Conservation (phyloP, 1,140 invertebrate genomes). For the Diploscapter pachys region DNA sequence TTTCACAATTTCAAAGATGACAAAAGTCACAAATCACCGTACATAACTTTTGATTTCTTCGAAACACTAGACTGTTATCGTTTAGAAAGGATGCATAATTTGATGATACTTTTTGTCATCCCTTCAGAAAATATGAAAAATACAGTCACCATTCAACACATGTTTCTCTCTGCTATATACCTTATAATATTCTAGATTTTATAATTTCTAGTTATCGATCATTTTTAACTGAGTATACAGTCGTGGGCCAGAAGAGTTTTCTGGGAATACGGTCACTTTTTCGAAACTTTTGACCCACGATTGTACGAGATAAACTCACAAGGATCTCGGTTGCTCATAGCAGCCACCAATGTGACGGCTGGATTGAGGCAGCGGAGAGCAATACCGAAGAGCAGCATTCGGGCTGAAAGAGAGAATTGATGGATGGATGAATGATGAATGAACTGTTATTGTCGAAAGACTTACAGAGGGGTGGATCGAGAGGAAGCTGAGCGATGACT, state of each 20-base stretch:
- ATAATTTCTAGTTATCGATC: too few species aligned
- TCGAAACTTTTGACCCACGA: not conserved
- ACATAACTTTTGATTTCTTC: too few species aligned
- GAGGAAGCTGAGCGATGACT: constrained; percentile 79
- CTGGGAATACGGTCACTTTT: not conserved
- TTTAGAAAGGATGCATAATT: constrained; percentile 5
- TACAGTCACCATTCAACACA: too few species aligned
- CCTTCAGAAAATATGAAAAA: not conserved
- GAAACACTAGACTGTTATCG: too few species aligned
- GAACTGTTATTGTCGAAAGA: not conserved
- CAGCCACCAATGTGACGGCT: constrained; percentile 83
- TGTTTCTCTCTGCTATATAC: too few species aligned
- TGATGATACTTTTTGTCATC: not conserved
- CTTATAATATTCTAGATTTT: too few species aligned
- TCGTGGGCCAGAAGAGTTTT: too few species aligned
- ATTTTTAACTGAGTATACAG: too few species aligned
- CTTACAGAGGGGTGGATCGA: constrained; percentile 74
- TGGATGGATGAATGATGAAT: not conserved
- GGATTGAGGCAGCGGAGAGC: constrained; percentile 90
- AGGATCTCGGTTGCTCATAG: constrained; percentile 74
- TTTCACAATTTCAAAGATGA: too few species aligned
- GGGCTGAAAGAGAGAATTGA: constrained; percentile 66
- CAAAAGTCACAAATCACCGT: too few species aligned
- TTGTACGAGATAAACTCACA: constrained; percentile 59
- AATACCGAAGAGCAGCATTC: constrained; percentile 80